Evolutionary conservation across 1,140 invertebrate species (phyloP).

Genomic region (Radopholus similis): DNA sequence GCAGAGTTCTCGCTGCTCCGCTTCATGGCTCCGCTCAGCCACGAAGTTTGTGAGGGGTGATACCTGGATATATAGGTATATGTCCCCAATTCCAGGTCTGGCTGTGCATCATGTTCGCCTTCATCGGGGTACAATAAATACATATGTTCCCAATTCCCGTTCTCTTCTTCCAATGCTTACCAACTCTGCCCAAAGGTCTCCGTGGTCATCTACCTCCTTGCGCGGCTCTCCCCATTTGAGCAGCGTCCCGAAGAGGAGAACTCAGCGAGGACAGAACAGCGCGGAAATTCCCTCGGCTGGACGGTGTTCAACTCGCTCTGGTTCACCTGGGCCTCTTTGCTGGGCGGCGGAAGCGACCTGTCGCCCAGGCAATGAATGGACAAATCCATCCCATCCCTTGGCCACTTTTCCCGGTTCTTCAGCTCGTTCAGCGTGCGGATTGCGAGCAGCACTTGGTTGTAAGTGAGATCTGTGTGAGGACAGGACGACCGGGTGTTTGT

Average conservation of each 20-base stretch:
- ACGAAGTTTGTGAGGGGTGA: conserved; percentile 66
- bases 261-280: too few relatives aligned
- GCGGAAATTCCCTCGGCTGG: conserved; percentile 93
- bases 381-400: too few relatives aligned
- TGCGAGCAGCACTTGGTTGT: conserved; percentile 74
- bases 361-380: too few relatives aligned
- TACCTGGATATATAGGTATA: too few relatives aligned
- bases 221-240: conserved; percentile 86
- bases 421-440: conserved; percentile 88
- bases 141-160: conserved; percentile 68
- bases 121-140: conserved; percentile 92
- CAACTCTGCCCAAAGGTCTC: too few relatives aligned
- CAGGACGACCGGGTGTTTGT: background rate
- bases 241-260: conserved; percentile 63
- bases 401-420: too few relatives aligned
- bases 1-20: conserved; percentile 78
- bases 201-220: conserved; percentile 66
- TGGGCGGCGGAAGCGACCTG: conserved; percentile 96
- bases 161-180: conserved; percentile 31
- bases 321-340: conserved; percentile 91
- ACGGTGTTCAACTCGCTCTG: conserved; percentile 91
- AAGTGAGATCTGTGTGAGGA: conserved; percentile 83
- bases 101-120: conserved; percentile 91
- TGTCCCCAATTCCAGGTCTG: conserved; percentile 70
- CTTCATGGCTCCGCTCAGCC: conserved; percentile 91